Evolutionary conservation across 2,888 invertebrate species (phyloP).

Genomic region (Amblyteles armatorius): DNA sequence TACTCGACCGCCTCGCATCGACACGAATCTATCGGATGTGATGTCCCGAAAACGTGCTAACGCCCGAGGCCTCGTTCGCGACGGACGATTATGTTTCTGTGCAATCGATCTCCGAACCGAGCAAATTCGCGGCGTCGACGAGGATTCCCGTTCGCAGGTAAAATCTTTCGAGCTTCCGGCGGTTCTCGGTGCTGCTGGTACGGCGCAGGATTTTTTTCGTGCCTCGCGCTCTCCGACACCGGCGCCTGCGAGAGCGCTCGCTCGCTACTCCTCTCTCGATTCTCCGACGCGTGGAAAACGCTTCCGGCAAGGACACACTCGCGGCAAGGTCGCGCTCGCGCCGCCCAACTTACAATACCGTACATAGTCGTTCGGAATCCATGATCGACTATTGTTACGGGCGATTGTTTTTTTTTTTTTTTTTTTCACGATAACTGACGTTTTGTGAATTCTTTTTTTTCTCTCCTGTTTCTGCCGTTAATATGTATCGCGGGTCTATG

Average conservation of each 20-base stretch:
- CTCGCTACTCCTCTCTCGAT: conserved; percentile 51
- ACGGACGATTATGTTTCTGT: not conserved
- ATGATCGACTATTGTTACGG: not conserved
- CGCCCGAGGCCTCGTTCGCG: not conserved
- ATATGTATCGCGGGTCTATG: not conserved
- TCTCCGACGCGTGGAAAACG: conserved; percentile 62
- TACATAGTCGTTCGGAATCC: conserved; percentile 41
- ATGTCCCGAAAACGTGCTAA: not conserved
- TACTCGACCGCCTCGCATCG: conserved; percentile 5
- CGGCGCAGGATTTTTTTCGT: not conserved
- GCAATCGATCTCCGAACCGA: not conserved
- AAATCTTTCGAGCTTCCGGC: not conserved
- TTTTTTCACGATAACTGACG: not conserved
- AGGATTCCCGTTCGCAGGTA: not conserved
- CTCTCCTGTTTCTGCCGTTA: not conserved
- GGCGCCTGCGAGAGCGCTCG: not conserved
- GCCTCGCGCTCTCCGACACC: conserved; percentile 9
- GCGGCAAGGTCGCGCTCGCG: conserved; percentile 63
- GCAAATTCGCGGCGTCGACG: not conserved
- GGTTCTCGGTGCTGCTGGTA: not conserved
- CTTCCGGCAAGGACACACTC: conserved; percentile 70
- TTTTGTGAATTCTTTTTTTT: not conserved
- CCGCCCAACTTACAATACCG: conserved; percentile 12
- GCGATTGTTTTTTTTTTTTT: not conserved
- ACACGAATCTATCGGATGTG: conserved; percentile 1